These are phyloP conservation scores for Suncus etruscus DNA, from an alignment of 2,113 vertebrate genomes.

Conservation along the genomic window DNA sequence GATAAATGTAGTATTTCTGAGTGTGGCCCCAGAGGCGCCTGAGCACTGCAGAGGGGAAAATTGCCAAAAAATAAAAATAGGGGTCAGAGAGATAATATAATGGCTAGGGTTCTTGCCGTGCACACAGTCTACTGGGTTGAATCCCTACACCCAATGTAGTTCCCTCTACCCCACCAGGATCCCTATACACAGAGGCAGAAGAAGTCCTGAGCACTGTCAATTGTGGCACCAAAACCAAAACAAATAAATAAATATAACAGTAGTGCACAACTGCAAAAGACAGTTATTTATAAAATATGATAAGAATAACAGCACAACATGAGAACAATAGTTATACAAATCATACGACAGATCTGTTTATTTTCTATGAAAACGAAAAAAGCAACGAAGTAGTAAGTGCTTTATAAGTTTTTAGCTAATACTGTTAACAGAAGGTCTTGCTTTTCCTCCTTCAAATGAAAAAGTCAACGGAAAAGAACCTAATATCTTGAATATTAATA, in stretches of 20 bases:
- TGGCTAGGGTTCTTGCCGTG: too few relatives aligned
- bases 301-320: background rate
- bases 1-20: too few relatives aligned
- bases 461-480: background rate
- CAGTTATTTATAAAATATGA: conserved; percentile 1
- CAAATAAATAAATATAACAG: background rate
- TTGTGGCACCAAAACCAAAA: background rate
- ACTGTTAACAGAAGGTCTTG: background rate
- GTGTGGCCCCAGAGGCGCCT: too few relatives aligned
- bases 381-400: background rate
- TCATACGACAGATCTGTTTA: background rate
- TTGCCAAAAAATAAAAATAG: too few relatives aligned
- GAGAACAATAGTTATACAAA: too few relatives aligned
- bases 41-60: too few relatives aligned
- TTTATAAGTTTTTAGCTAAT: background rate
- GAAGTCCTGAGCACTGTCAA: background rate
- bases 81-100: too few relatives aligned
- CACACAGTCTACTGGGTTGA: too few relatives aligned
- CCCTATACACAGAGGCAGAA: too few relatives aligned
- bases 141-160: too few relatives aligned
- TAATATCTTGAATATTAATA: background rate
- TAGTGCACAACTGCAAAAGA: background rate
- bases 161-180: too few relatives aligned
- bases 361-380: background rate
- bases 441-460: conserved; percentile 39